Percentiles rank a stretch among this genome's conserved stretches.
phyloP scores from a whole-genome alignment of 2,888 invertebrate genomes.

The Mesorhabditis spiculigera region DNA sequence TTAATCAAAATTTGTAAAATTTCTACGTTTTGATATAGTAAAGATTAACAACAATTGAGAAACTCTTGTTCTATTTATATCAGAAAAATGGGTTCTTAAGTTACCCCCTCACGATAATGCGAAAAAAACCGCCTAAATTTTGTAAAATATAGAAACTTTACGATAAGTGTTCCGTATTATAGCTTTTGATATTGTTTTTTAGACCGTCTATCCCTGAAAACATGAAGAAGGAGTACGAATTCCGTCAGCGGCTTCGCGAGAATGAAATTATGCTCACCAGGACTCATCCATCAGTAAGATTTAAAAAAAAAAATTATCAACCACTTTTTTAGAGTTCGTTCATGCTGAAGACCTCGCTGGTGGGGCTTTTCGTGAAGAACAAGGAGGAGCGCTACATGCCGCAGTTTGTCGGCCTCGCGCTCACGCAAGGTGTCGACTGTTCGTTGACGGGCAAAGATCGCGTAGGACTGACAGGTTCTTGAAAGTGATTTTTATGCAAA shows the following conservation, averaged over 20 bases:
- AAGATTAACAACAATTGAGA: no score
- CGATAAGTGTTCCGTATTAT: no score
- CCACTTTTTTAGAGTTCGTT: constrained; percentile 24
- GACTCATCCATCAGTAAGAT: constrained; percentile 76
- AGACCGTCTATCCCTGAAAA: constrained; percentile 77
- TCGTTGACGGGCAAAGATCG: constrained; percentile 29
- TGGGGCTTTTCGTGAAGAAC: constrained; percentile 46
- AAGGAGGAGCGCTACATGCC: constrained; percentile 48
- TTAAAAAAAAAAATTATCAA: neutral
- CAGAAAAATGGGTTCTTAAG: no score
- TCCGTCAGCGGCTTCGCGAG: constrained; percentile 74
- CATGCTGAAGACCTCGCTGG: constrained; percentile 43
- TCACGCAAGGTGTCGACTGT: constrained; percentile 51
- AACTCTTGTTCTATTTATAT: no score
- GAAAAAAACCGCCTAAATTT: no score
- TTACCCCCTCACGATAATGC: no score
- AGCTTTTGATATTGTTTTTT: constrained; percentile 4
- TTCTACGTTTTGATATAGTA: no score
- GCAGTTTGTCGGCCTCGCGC: constrained; percentile 41
- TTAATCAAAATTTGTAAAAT: no score
- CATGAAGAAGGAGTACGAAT: constrained; percentile 92
- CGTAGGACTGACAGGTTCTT: neutral
- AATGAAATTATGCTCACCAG: constrained; percentile 81
- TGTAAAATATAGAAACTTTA: no score
- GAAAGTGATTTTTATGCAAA: neutral